A percentile compares a stretch with the other conserved stretches of the same genome.
phyloP scores from a whole-genome alignment of 2,888 invertebrate genomes.

The Neuroscelio doddi region DNA sequence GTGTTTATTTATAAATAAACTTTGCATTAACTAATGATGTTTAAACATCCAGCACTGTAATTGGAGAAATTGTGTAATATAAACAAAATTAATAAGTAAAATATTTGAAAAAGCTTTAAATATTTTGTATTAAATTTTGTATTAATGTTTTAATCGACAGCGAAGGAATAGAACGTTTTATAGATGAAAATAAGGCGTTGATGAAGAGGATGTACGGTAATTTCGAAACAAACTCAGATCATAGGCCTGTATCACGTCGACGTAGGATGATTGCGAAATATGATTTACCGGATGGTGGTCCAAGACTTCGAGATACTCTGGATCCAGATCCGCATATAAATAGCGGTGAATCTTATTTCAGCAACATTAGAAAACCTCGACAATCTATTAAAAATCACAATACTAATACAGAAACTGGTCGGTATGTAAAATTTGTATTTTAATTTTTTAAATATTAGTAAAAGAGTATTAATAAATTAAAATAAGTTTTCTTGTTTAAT shows the following conservation, averaged over 20 bases:
- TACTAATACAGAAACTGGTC: slow-evolving; percentile 73
- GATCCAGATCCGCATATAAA: slow-evolving; percentile 67
- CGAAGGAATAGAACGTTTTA: slow-evolving; percentile 91
- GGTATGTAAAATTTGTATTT: slow-evolving; percentile 64
- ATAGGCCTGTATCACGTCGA: slow-evolving; percentile 66
- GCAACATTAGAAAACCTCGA: slow-evolving; percentile 74
- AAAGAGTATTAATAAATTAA: too few species aligned
- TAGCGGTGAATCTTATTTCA: slow-evolving; percentile 75
- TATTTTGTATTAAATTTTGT: too few species aligned
- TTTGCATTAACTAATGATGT: too few species aligned
- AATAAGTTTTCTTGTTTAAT: too few species aligned
- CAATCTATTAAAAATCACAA: slow-evolving; percentile 73
- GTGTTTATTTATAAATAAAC: too few species aligned
- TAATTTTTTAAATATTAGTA: too few species aligned
- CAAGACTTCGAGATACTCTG: slow-evolving; percentile 48
- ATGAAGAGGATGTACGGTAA: slow-evolving; percentile 96
- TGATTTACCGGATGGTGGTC: slow-evolving; percentile 64
- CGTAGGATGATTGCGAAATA: slow-evolving; percentile 53
- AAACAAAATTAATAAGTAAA: too few species aligned
- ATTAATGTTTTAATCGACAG: slow-evolving; percentile 77
- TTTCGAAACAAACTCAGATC: slow-evolving; percentile 79
- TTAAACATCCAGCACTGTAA: too few species aligned
- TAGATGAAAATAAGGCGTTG: slow-evolving; percentile 94
- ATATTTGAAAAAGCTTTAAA: too few species aligned
- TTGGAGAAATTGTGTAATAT: too few species aligned